Conservation (phyloP, 2,113 vertebrate genomes). For the Limanda limanda region DNA sequence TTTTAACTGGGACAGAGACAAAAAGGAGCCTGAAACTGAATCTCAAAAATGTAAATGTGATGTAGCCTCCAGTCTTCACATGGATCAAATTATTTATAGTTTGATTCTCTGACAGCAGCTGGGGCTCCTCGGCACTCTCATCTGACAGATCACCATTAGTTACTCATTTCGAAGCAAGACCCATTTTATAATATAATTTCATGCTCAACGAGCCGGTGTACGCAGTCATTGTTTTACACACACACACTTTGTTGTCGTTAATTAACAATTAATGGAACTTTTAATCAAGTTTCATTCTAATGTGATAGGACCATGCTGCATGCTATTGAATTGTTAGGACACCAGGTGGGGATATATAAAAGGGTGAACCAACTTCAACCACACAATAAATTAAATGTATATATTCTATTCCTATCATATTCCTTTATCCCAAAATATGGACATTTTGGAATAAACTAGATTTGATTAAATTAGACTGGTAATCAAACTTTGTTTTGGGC, state of each 20-base stretch:
- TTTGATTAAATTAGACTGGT: too few species aligned
- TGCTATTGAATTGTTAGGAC: background rate
- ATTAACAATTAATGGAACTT: background rate
- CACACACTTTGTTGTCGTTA: background rate
- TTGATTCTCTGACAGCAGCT: background rate
- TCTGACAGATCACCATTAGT: background rate
- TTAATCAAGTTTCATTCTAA: background rate
- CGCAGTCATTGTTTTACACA: background rate
- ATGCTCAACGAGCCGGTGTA: background rate
- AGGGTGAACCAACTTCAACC: background rate
- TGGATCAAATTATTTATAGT: background rate
- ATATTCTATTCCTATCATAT: background rate
- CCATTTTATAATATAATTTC: background rate
- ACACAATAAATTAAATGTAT: background rate
- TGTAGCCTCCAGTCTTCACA: background rate
- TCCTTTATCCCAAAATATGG: too few species aligned
- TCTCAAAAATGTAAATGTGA: background rate
- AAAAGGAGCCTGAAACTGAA: constrained; percentile 6
- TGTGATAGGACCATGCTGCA: background rate
- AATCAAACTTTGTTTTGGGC: too few species aligned
- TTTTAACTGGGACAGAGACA: constrained; percentile 37
- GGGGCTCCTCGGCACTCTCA: background rate
- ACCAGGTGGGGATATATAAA: too few species aligned
- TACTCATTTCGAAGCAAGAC: background rate
- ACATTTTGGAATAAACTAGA: too few species aligned